Conservation (phyloP, 2,888 invertebrate genomes). For the Ctenicera cuprea region DNA sequence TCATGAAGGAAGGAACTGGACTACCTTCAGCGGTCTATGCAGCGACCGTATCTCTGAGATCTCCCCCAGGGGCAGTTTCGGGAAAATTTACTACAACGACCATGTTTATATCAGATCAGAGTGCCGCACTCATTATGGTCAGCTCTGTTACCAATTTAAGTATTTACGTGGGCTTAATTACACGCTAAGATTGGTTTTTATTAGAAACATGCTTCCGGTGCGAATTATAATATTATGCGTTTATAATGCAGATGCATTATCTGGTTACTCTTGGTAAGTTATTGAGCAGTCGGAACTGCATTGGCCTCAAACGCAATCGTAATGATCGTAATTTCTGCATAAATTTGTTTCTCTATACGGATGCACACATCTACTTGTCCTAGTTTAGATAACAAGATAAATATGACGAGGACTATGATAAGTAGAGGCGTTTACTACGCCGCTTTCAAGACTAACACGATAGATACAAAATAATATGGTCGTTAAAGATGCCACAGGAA, state of each 20-base stretch:
- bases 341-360: slow-evolving; percentile 35
- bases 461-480: not conserved
- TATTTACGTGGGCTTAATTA: slow-evolving; percentile 57
- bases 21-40: slow-evolving; percentile 51
- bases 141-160: slow-evolving; percentile 51
- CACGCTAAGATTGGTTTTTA: slow-evolving; percentile 38
- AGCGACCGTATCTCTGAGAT: slow-evolving; percentile 52
- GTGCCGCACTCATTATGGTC: slow-evolving; percentile 52
- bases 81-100: slow-evolving; percentile 52
- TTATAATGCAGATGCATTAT: slow-evolving; percentile 41
- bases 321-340: slow-evolving; percentile 43
- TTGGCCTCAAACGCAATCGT: slow-evolving; percentile 24
- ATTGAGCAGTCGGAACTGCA: slow-evolving; percentile 22
- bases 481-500: no score
- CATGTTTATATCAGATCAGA: slow-evolving; percentile 53
- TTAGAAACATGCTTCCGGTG: slow-evolving; percentile 48
- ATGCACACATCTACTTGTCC: slow-evolving; percentile 33
- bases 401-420: slow-evolving; percentile 23
- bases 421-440: slow-evolving; percentile 2
- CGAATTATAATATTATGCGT: slow-evolving; percentile 37
- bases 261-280: slow-evolving; percentile 40
- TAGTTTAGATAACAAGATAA: slow-evolving; percentile 39
- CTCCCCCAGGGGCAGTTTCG: slow-evolving; percentile 49
- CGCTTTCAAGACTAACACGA: not conserved
- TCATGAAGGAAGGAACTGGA: slow-evolving; percentile 56